Evolutionary conservation across 2,888 invertebrate species (phyloP).

Genomic region (Callyntrura sp.): DNA sequence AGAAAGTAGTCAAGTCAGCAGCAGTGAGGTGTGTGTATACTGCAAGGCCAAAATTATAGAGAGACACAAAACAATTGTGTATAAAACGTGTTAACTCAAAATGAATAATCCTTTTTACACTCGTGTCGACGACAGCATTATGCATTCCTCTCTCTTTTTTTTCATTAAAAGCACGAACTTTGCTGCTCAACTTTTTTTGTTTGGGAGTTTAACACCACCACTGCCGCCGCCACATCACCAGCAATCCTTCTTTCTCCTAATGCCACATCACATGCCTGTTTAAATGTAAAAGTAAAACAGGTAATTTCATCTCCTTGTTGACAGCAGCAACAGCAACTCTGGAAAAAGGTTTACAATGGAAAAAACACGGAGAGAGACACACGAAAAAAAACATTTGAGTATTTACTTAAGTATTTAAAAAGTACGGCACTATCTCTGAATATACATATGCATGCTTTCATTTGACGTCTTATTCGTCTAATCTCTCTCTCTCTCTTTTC

Average conservation of each 20-base stretch:
- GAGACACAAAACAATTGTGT: background rate
- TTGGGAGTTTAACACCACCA: constrained; percentile 16
- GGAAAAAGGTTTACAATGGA: background rate
- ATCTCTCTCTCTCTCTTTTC: constrained; percentile 11
- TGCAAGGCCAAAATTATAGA: background rate
- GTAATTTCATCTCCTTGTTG: constrained; percentile 61
- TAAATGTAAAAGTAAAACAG: constrained; percentile 37
- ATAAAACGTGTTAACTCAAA: constrained; percentile 21
- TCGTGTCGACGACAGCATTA: constrained; percentile 7
- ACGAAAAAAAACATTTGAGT: constrained; percentile 16
- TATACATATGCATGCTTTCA: background rate
- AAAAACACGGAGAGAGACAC: constrained; percentile 34
- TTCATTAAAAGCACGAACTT: constrained; percentile 56
- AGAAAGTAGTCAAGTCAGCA: background rate
- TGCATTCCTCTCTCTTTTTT: constrained; percentile 9
- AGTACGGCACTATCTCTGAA: background rate
- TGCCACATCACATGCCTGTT: constrained; percentile 40
- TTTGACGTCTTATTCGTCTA: constrained; percentile 55
- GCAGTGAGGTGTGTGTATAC: background rate
- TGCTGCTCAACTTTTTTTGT: constrained; percentile 20
- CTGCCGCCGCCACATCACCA: background rate
- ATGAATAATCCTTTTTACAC: constrained; percentile 42
- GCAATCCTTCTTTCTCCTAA: constrained; percentile 7
- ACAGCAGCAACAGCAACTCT: constrained; percentile 2
- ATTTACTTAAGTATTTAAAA: constrained; percentile 43